Conservation (phyloP, 2,888 invertebrate genomes). For the Stramonita haemastoma region DNA sequence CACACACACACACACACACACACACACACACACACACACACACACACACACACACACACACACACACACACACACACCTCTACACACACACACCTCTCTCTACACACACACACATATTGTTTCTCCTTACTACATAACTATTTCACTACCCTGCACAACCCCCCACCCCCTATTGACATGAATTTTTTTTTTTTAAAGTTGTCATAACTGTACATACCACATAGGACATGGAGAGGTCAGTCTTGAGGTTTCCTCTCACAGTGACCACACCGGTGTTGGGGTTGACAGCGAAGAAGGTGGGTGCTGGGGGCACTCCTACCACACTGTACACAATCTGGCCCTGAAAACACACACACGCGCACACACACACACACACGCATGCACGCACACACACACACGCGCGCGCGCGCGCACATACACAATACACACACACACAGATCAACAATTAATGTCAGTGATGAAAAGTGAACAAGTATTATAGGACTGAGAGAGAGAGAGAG, state of each 20-base stretch:
- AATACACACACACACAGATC: background rate
- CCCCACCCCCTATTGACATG: too few species aligned
- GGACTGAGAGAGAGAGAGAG: too few species aligned
- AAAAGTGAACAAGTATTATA: too few species aligned
- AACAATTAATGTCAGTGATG: too few species aligned
- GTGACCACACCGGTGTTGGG: constrained; percentile 52
- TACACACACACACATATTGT: background rate
- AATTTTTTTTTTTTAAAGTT: too few species aligned
- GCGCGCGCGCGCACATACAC: background rate
- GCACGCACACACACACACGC: constrained; percentile 25
- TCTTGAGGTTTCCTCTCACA: constrained; percentile 54
- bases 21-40: too few species aligned
- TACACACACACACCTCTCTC: background rate
- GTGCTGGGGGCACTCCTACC: constrained; percentile 64
- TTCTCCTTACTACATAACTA: too few species aligned
- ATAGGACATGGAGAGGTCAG: constrained; percentile 62
- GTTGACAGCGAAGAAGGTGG: constrained; percentile 63
- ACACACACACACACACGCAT: background rate
- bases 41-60: background rate
- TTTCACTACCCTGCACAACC: too few species aligned
- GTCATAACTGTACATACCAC: constrained; percentile 62
- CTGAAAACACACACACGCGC: constrained; percentile 38
- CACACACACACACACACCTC: background rate
- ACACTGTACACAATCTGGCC: constrained; percentile 59
- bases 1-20: too few species aligned